A percentile compares a stretch with the other conserved stretches of the same genome.
Evolutionary conservation across 1,140 invertebrate species (phyloP).

Genomic region (Pollicipes pollicipes): DNA sequence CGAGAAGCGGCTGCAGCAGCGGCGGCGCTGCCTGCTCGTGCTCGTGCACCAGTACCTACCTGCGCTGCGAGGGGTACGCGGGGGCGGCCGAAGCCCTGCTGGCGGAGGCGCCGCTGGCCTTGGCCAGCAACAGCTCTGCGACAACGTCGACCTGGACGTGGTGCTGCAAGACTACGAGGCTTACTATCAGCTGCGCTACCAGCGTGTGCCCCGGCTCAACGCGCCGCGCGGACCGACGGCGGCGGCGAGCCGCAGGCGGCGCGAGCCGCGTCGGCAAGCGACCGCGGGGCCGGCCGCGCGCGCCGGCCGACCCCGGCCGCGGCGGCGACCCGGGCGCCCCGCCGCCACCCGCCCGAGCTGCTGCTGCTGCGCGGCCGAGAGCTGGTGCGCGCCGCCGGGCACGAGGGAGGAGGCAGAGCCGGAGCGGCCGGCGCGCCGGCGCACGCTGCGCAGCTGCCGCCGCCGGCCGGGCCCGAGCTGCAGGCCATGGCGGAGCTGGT

Average conservation of each 20-base stretch:
- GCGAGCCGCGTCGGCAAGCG: conserved; percentile 16
- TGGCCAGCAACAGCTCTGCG: conserved; percentile 40
- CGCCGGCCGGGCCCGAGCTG: too few relatives aligned
- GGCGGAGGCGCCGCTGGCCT: conserved; percentile 13
- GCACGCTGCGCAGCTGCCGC: too few relatives aligned
- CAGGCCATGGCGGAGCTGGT: too few relatives aligned
- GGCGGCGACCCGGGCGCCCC: conserved; percentile 10
- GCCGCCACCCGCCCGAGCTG: conserved; percentile 15
- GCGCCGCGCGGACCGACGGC: background rate
- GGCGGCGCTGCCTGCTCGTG: conserved; percentile 16
- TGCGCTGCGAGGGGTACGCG: conserved; percentile 15
- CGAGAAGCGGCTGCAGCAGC: conserved; percentile 16
- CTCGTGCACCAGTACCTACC: conserved; percentile 17
- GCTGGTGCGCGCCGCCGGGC: conserved; percentile 73
- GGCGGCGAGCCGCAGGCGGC: conserved; percentile 10
- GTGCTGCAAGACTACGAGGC: conserved; percentile 74
- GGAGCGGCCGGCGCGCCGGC: conserved; percentile 28
- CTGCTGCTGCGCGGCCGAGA: conserved; percentile 85
- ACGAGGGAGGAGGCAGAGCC: conserved; percentile 32
- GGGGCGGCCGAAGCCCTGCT: conserved; percentile 13
- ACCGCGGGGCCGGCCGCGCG: conserved; percentile 14
- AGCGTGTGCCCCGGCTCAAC: background rate
- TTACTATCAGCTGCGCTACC: conserved; percentile 38
- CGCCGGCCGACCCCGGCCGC: conserved; percentile 13
- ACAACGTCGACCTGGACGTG: conserved; percentile 73